These are phyloP conservation scores for Vulpes lagopus DNA, from an alignment of 2,113 vertebrate genomes.

Conservation along the genomic window DNA sequence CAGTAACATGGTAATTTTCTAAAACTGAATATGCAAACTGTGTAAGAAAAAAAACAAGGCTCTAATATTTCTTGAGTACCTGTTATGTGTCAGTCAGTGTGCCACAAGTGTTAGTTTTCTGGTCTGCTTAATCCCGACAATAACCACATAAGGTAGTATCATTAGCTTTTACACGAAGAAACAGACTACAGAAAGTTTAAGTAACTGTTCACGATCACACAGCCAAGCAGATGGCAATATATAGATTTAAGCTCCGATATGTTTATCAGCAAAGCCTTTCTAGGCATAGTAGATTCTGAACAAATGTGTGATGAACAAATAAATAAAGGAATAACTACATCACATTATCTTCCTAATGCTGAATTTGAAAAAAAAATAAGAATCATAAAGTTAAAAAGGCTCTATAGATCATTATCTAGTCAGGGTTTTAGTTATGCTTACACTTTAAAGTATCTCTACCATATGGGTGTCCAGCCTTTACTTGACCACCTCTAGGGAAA, in stretches of 20 bases:
- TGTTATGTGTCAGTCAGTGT: background rate
- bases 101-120: background rate
- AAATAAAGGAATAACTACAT: background rate
- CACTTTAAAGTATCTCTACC: background rate
- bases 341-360: background rate
- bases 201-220: background rate
- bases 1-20: constrained; percentile 50
- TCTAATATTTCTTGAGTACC: background rate
- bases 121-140: background rate
- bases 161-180: background rate
- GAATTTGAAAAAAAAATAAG: background rate
- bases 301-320: background rate
- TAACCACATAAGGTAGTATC: background rate
- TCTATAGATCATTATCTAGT: constrained; percentile 20
- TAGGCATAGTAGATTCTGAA: background rate
- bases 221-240: background rate
- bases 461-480: background rate
- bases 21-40: background rate
- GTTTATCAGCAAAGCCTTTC: constrained; percentile 13
- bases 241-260: background rate
- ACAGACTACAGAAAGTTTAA: constrained; percentile 1
- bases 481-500: background rate
- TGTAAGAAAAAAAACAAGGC: background rate
- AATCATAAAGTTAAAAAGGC: constrained; percentile 1
- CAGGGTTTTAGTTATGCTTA: background rate